phyloP scores from a whole-genome alignment of 2,888 invertebrate species.

The Aphidoletes aphidimyza region DNA sequence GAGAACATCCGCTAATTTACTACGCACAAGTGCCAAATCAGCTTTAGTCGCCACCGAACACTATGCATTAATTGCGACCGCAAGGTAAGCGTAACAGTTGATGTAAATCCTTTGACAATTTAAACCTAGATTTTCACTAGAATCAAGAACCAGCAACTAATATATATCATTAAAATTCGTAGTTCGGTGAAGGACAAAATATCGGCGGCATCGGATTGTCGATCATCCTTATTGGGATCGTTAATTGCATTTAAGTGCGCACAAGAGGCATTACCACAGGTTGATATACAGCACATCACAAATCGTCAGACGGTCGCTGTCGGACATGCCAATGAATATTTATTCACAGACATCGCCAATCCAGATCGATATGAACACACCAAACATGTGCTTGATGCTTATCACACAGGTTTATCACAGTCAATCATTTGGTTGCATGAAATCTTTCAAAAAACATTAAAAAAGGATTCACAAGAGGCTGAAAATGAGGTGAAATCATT shows the following conservation, averaged over 20 bases:
- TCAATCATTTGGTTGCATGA: constrained; percentile 64
- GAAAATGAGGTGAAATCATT: constrained; percentile 62
- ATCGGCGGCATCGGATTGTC: constrained; percentile 63
- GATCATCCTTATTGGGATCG: constrained; percentile 63
- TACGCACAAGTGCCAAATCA: constrained; percentile 64
- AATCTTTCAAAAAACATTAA: constrained; percentile 64
- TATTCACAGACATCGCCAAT: constrained; percentile 65
- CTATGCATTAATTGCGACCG: constrained; percentile 61
- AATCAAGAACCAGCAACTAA: constrained; percentile 22
- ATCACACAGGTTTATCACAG: constrained; percentile 63
- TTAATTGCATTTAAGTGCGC: constrained; percentile 64
- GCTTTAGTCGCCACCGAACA: constrained; percentile 62
- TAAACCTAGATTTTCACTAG: too few relatives aligned
- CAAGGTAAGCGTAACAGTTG: constrained; percentile 59
- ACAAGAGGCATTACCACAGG: constrained; percentile 64
- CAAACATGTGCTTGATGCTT: constrained; percentile 62
- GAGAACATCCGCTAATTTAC: constrained; percentile 64
- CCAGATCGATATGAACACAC: constrained; percentile 63
- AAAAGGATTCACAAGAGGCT: constrained; percentile 63
- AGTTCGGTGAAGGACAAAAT: constrained; percentile 60
- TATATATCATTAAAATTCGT: background rate
- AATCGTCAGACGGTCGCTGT: constrained; percentile 64
- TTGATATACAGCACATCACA: constrained; percentile 64
- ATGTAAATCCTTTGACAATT: background rate
- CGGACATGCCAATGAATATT: constrained; percentile 64